Conservation (phyloP, 2,888 invertebrate genomes). For the Glyphotaelius pellucidus region DNA sequence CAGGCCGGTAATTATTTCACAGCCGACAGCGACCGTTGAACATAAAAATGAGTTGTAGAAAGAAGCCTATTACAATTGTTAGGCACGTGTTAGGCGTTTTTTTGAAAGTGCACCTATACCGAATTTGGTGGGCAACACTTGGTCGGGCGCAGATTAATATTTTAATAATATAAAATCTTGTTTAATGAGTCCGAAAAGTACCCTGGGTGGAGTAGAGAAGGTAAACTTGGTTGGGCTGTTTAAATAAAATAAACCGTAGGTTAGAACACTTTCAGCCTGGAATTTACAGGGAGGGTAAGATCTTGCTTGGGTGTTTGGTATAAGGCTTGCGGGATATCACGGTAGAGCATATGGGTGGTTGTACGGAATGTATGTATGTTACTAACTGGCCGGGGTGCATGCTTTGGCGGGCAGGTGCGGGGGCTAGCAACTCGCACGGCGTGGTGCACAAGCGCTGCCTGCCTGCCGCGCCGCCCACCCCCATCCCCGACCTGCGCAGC, state of each 20-base stretch:
- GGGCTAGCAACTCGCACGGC: constrained; percentile 87
- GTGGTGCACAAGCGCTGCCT: constrained; percentile 91
- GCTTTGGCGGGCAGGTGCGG: constrained; percentile 67
- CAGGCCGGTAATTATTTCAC: too few species aligned
- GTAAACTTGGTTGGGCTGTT: background rate
- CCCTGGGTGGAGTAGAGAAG: too few species aligned
- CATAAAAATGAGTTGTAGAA: too few species aligned
- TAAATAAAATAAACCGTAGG: background rate
- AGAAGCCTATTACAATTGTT: too few species aligned
- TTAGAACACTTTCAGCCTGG: background rate
- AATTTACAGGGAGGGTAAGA: background rate
- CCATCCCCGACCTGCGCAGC: constrained; percentile 92
- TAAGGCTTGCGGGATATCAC: constrained; percentile 68
- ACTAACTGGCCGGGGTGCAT: constrained; percentile 63
- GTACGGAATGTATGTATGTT: constrained; percentile 5
- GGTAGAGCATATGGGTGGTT: constrained; percentile 20
- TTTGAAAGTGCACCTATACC: too few species aligned
- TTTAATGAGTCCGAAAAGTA: too few species aligned
- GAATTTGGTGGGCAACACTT: background rate
- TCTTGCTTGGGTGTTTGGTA: background rate
- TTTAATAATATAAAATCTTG: too few species aligned
- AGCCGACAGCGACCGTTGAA: too few species aligned
- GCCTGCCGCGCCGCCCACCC: constrained; percentile 88
- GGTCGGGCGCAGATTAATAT: background rate
- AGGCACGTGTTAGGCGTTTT: too few species aligned